Evolutionary conservation across 1,140 invertebrate genomes (phyloP).

Genomic region (Portunus trituberculatus): DNA sequence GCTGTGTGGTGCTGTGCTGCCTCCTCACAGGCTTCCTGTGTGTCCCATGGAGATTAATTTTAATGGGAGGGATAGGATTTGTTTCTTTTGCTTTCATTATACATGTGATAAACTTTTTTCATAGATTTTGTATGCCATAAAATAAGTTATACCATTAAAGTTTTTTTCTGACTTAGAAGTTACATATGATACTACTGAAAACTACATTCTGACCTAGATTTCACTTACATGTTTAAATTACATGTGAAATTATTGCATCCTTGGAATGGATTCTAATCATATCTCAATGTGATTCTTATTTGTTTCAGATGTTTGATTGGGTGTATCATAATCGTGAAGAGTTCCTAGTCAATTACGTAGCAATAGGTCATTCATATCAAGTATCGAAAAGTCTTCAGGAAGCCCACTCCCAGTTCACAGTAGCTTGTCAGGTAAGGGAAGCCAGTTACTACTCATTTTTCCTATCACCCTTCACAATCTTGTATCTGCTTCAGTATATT

Average conservation of each 20-base stretch:
- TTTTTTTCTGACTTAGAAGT: too few relatives aligned
- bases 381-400: constrained; percentile 95
- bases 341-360: constrained; percentile 97
- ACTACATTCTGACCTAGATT: neutral
- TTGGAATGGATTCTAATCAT: neutral
- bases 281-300: neutral
- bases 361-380: constrained; percentile 96
- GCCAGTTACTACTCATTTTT: neutral
- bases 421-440: constrained; percentile 82
- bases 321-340: constrained; percentile 92
- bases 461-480: neutral
- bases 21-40: too few relatives aligned
- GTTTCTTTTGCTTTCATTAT: too few relatives aligned
- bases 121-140: too few relatives aligned
- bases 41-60: too few relatives aligned
- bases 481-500: neutral
- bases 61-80: too few relatives aligned
- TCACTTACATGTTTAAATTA: too few relatives aligned
- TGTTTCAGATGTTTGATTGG: constrained; percentile 96
- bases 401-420: constrained; percentile 97
- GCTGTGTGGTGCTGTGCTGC: too few relatives aligned
- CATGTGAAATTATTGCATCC: too few relatives aligned
- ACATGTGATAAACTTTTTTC: too few relatives aligned
- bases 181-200: neutral
- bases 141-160: too few relatives aligned